A percentile compares a stretch with the other conserved stretches of the same genome.
phyloP scores from a whole-genome alignment of 2,797 vertebrate species.

The Clamator glandarius region DNA sequence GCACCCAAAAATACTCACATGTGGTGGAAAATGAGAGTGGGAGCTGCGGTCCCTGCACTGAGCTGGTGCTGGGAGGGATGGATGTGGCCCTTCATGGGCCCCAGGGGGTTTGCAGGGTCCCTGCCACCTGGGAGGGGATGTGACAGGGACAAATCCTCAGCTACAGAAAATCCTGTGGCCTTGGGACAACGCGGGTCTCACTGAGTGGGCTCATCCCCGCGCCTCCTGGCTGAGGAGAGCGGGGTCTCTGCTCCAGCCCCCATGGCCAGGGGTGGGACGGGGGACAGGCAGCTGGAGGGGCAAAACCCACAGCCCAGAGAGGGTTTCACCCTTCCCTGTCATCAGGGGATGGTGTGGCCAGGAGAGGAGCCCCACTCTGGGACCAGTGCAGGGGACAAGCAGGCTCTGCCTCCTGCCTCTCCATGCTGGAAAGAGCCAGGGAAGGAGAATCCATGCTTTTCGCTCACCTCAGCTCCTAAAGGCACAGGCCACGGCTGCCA shows the following conservation, averaged over 20 bases:
- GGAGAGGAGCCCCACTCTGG: accelerated
- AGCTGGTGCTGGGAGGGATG: too few relatives aligned
- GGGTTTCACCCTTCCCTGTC: not conserved
- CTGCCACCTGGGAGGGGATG: accelerated
- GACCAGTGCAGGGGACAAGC: not conserved
- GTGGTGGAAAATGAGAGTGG: accelerated
- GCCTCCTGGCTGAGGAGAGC: accelerated
- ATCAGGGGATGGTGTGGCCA: accelerated
- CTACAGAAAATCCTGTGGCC: accelerated
- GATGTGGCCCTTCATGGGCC: accelerated
- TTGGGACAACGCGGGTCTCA: accelerated
- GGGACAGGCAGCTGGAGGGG: not conserved
- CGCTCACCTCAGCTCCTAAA: not conserved
- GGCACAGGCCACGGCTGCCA: not conserved
- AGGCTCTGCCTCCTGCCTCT: not conserved
- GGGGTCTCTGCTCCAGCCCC: not conserved
- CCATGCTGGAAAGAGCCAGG: not conserved
- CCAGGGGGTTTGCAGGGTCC: not conserved
- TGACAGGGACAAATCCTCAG: not conserved
- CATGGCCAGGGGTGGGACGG: not conserved
- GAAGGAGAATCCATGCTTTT: accelerated
- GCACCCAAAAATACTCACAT: not conserved
- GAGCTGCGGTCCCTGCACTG: not conserved
- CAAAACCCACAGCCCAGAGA: not conserved
- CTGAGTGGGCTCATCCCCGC: not conserved